Evolutionary conservation across 2,888 invertebrate genomes (phyloP).

Genomic region (Archaeoteleia sp.): DNA sequence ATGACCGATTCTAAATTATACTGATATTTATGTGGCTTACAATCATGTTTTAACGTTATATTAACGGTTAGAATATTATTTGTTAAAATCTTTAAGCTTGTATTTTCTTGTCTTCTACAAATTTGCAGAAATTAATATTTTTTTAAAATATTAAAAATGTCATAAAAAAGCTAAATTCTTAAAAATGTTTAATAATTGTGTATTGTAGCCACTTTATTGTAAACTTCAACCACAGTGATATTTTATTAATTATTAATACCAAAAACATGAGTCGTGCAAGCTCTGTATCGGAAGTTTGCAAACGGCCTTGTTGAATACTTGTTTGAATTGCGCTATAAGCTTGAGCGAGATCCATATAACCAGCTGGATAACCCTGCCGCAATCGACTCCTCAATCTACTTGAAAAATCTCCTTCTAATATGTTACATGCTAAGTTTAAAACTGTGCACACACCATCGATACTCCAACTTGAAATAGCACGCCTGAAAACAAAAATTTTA

Average conservation of each 20-base stretch:
- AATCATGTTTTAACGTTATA: too few relatives aligned
- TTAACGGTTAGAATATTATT: too few relatives aligned
- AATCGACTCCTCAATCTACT: constrained; percentile 84
- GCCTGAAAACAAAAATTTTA: constrained; percentile 76
- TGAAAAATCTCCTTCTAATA: constrained; percentile 90
- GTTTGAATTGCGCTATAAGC: constrained; percentile 89
- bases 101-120: too few relatives aligned
- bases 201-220: too few relatives aligned
- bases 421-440: constrained; percentile 92
- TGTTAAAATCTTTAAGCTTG: too few relatives aligned
- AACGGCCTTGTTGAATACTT: constrained; percentile 86
- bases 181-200: too few relatives aligned
- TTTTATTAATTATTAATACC: constrained; percentile 74
- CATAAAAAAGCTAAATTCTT: too few relatives aligned
- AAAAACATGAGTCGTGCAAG: constrained; percentile 85
- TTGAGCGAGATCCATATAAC: constrained; percentile 85
- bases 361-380: constrained; percentile 86
- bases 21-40: too few relatives aligned
- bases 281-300: constrained; percentile 87
- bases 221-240: too few relatives aligned
- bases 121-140: too few relatives aligned
- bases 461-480: constrained; percentile 92
- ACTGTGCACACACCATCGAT: constrained; percentile 97
- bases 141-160: too few relatives aligned
- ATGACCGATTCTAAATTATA: constrained; percentile 7